These are phyloP conservation scores for Drosophila colorata DNA, from an alignment of 2,888 invertebrate genomes.

Conservation along the genomic window DNA sequence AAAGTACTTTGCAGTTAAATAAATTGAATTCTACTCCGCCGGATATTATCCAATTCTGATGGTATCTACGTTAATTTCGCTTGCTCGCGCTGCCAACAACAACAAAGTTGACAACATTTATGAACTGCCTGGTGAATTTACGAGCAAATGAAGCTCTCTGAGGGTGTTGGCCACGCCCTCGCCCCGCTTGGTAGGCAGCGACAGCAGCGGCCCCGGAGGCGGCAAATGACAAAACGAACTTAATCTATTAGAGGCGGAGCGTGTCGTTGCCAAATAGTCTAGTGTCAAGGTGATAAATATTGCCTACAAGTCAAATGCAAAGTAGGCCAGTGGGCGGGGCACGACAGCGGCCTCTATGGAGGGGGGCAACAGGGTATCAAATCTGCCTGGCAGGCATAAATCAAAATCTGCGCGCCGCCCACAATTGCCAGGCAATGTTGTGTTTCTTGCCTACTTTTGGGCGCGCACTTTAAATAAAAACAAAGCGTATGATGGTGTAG, in stretches of 20 bases:
- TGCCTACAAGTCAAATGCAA: slow-evolving; percentile 69
- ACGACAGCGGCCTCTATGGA: not conserved
- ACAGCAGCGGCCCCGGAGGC: slow-evolving; percentile 34
- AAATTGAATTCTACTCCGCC: slow-evolving; percentile 47
- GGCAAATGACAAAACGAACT: slow-evolving; percentile 73
- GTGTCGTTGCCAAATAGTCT: slow-evolving; percentile 51
- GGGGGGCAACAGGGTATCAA: slow-evolving; percentile 19
- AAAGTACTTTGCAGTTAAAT: not conserved
- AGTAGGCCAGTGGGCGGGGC: slow-evolving; percentile 35
- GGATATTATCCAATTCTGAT: slow-evolving; percentile 61
- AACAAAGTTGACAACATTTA: slow-evolving; percentile 22
- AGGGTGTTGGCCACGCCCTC: slow-evolving; percentile 2
- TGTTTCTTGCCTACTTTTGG: slow-evolving; percentile 46
- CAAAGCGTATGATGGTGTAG: not conserved
- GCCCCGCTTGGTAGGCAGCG: no score
- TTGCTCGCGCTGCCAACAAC: slow-evolving; percentile 10
- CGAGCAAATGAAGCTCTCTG: slow-evolving; percentile 16
- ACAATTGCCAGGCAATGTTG: slow-evolving; percentile 28
- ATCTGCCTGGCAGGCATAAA: slow-evolving; percentile 61
- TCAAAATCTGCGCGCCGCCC: slow-evolving; percentile 52
- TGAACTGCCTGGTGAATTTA: slow-evolving; percentile 29
- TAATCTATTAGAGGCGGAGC: slow-evolving; percentile 69
- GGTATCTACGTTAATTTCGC: slow-evolving; percentile 34
- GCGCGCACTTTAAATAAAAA: slow-evolving; percentile 39
- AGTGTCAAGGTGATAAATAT: slow-evolving; percentile 75